phyloP scores from a whole-genome alignment of 1,140 invertebrate genomes.

The Pseudobourletiella spinata region DNA sequence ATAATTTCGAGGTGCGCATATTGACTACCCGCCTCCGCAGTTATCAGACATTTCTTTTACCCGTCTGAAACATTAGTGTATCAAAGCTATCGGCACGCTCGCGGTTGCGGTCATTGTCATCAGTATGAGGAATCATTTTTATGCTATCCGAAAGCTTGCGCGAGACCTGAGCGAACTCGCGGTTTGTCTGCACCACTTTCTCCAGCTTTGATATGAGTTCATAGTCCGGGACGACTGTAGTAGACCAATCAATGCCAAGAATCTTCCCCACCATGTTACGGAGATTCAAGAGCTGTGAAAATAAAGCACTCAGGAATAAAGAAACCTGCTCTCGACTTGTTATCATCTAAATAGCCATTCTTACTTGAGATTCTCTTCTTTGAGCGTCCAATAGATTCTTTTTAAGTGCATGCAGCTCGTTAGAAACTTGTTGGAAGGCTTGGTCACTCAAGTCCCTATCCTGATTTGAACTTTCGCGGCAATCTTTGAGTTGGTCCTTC shows the following conservation, averaged over 20 bases:
- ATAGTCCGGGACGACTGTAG: conserved; percentile 56
- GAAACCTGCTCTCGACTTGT: neutral
- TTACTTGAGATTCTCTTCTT: conserved; percentile 57
- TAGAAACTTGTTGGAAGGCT: conserved; percentile 55
- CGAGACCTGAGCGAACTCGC: conserved; percentile 64
- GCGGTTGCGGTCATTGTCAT: neutral
- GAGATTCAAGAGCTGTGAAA: conserved; percentile 54
- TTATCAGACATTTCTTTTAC: conserved; percentile 16
- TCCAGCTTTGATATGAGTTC: conserved; percentile 64
- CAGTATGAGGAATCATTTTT: conserved; percentile 27
- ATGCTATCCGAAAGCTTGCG: conserved; percentile 40
- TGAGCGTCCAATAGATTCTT: conserved; percentile 59
- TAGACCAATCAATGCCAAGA: conserved; percentile 49
- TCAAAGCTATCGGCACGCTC: conserved; percentile 13
- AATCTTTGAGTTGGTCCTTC: conserved; percentile 51
- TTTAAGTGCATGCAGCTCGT: conserved; percentile 61
- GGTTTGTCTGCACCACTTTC: conserved; percentile 63
- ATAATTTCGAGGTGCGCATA: too few relatives aligned
- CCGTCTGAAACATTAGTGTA: neutral
- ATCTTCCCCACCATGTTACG: conserved; percentile 56
- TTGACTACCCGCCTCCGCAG: too few relatives aligned
- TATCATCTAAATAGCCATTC: neutral
- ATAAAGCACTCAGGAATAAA: neutral
- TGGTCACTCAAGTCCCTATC: conserved; percentile 59
- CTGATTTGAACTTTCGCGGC: conserved; percentile 29